Conservation (phyloP, 2,113 vertebrate genomes). For the Erinaceus europaeus region DNA sequence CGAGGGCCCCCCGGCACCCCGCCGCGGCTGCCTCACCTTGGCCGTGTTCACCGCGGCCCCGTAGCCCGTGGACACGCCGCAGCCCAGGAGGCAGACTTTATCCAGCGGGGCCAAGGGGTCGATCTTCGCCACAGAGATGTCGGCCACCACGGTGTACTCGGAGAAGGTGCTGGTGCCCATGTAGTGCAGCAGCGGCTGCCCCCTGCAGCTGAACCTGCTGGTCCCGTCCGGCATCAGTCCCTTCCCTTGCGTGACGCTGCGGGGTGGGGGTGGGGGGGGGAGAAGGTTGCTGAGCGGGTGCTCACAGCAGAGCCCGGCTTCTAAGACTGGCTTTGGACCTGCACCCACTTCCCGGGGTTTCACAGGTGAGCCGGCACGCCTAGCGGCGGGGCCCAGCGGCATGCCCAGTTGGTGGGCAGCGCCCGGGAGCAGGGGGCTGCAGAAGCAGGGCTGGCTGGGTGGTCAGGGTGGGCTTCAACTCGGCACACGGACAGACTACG, state of each 20-base stretch:
- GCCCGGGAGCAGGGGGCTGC: too few species aligned
- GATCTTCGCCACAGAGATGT: constrained; percentile 86
- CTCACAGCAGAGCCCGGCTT: too few species aligned
- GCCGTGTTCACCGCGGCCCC: constrained; percentile 86
- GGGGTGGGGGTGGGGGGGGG: too few species aligned
- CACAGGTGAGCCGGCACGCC: too few species aligned
- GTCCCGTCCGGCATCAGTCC: constrained; percentile 93
- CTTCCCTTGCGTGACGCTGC: constrained; percentile 87
- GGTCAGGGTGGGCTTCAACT: too few species aligned
- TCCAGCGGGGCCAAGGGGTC: constrained; percentile 83
- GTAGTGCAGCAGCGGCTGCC: constrained; percentile 85
- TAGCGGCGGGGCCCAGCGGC: too few species aligned
- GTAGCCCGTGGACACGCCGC: constrained; percentile 87
- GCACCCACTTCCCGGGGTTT: too few species aligned
- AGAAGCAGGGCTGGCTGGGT: too few species aligned
- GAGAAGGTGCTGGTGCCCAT: constrained; percentile 90
- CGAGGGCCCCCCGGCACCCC: background rate
- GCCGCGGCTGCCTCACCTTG: constrained; percentile 76
- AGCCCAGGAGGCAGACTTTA: constrained; percentile 88
- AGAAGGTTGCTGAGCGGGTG: too few species aligned
- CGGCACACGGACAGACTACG: too few species aligned
- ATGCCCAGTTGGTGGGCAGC: too few species aligned
- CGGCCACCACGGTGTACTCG: constrained; percentile 86
- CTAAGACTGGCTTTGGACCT: too few species aligned
- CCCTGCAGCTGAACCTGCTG: constrained; percentile 87